Evolutionary conservation across 2,113 vertebrate species (phyloP), one percentile per base, ranked within the genome.

Genomic region (Abramis brama): DNA sequence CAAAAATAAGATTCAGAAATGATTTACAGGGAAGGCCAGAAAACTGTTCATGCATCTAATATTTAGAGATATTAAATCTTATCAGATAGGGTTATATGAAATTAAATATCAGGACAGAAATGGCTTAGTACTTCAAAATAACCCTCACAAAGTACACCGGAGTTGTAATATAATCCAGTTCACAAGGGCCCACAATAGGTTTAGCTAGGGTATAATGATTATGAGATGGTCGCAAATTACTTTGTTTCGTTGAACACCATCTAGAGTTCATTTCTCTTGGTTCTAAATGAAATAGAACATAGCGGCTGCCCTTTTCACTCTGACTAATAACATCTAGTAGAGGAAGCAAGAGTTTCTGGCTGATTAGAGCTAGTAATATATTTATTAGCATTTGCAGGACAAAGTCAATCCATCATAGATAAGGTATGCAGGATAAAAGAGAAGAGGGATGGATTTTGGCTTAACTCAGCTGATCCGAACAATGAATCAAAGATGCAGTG

Each of bases 1-100:
- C 93, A 92, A 92, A 93, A 91, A 90, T 87, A 92, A 91, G 93
- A 93, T 94, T 94, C 91, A 93, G 89, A 93, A 92, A 92, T 87
- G 85, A 89, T 91, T 90, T 87, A 86, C 68, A 3, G 25, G 79
- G 73, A 82, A 86, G 59, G 70, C 33, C 82, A 27, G 62, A 11
- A 80, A 76, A 74, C 80, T 83, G 50, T 78, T 68, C 70, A 86
- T 90, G 91, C 78, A 88, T 88, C 71, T 33, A 55, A 47, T 36
- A 73, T 84, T 86, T 43, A 9, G 84, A 74, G 82, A 52, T 45
- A 86, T 76, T 70, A 87, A 59, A 71, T 85, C 52, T 88, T 82
- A 55, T 60, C 25, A 25, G 27, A 55, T 10, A 39, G 6, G 60
- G 19, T 70, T 84, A 73, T 50, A 11, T 3, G 82, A 62, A 27